phyloP scores from a whole-genome alignment of 2,888 invertebrate species.

The Alsophila aescularia region DNA sequence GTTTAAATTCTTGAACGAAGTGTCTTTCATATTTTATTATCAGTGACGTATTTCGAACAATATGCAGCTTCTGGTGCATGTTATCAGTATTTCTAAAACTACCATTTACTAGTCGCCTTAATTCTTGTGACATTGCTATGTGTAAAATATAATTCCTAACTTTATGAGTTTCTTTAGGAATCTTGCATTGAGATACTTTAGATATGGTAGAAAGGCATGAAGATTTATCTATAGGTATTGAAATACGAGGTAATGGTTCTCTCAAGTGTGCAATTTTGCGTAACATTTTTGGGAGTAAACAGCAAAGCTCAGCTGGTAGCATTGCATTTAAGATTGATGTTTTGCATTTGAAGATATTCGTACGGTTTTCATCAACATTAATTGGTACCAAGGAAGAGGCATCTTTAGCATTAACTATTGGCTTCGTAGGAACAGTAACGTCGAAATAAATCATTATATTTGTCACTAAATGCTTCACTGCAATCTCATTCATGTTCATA shows the following conservation, averaged over 20 bases:
- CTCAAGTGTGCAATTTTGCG: constrained; percentile 47
- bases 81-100: constrained; percentile 30
- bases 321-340: constrained; percentile 63
- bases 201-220: constrained; percentile 50
- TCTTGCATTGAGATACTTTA: constrained; percentile 41
- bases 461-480: constrained; percentile 64
- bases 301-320: constrained; percentile 73
- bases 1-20: constrained; percentile 28
- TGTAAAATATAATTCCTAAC: constrained; percentile 10
- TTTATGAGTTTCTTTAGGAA: constrained; percentile 20
- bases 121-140: constrained; percentile 26
- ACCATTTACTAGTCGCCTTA: constrained; percentile 39
- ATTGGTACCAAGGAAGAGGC: constrained; percentile 53
- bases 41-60: not conserved
- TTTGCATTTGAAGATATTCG: constrained; percentile 65
- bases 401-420: constrained; percentile 35
- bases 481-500: constrained; percentile 58
- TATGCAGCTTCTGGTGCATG: not conserved
- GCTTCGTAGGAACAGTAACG: constrained; percentile 50
- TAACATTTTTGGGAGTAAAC: constrained; percentile 66
- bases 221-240: constrained; percentile 36
- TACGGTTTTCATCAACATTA: constrained; percentile 47
- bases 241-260: constrained; percentile 25
- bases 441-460: constrained; percentile 71
- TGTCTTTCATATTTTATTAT: constrained; percentile 1